Evolutionary conservation across 2,888 invertebrate species (phyloP).

Genomic region (Toxonevra muliebris): DNA sequence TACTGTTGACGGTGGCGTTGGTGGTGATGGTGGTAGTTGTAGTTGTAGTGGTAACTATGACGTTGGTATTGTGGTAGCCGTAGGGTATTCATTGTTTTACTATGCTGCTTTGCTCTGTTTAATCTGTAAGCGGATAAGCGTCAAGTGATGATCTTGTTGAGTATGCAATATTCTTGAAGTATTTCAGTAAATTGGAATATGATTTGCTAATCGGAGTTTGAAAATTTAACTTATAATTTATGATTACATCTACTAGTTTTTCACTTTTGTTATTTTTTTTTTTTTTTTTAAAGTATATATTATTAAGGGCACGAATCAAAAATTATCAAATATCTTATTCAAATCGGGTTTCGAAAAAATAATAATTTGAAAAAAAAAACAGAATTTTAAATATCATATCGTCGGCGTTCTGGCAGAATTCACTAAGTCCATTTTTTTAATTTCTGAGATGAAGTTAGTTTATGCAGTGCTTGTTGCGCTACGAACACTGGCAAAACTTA

Average conservation of each 20-base stretch:
- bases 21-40: constrained; percentile 32
- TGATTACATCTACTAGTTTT: neutral
- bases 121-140: constrained; percentile 29
- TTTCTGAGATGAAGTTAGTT: too few species aligned
- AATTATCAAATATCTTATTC: too few species aligned
- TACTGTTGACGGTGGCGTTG: constrained; percentile 13
- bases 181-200: too few species aligned
- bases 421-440: too few species aligned
- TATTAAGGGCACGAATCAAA: too few species aligned
- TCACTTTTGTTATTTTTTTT: neutral
- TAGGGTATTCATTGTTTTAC: constrained; percentile 32
- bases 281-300: neutral
- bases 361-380: too few species aligned
- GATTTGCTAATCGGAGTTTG: too few species aligned
- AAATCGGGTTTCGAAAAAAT: too few species aligned
- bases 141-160: constrained; percentile 19
- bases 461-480: too few species aligned
- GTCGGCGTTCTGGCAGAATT: too few species aligned
- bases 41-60: constrained; percentile 29
- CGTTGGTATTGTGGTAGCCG: constrained; percentile 45
- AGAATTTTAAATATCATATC: too few species aligned
- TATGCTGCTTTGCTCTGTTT: constrained; percentile 14
- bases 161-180: neutral
- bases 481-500: too few species aligned
- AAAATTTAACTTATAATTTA: neutral